A percentile compares a stretch with the other conserved stretches of the same genome.
Evolutionary conservation across 2,888 invertebrate species (phyloP).

Genomic region (Ennomos fuscantarius): DNA sequence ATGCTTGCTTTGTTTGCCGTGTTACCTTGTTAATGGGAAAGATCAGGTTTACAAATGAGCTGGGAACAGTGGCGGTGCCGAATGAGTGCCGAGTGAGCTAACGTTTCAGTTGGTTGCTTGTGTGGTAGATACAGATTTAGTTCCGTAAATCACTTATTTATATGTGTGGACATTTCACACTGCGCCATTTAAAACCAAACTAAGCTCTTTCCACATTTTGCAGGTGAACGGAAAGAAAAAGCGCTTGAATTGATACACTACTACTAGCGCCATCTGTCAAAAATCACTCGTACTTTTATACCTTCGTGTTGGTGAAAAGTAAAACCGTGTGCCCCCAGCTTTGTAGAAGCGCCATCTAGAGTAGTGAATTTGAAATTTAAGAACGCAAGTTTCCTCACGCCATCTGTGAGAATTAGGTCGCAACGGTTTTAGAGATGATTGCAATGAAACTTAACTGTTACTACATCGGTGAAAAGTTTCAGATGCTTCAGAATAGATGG

Average conservation of each 20-base stretch:
- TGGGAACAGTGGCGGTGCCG: constrained; percentile 8
- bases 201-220: too few species aligned
- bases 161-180: too few species aligned
- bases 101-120: constrained; percentile 5
- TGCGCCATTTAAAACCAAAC: too few species aligned
- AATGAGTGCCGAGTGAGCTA: constrained; percentile 17
- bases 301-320: not conserved
- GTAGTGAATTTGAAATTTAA: constrained; percentile 1
- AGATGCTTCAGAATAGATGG: constrained; percentile 12
- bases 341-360: constrained; percentile 14
- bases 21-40: constrained; percentile 34
- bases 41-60: constrained; percentile 39
- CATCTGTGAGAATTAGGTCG: constrained; percentile 12
- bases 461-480: not conserved
- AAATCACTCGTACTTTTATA: not conserved
- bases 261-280: constrained; percentile 28
- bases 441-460: not conserved
- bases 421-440: not conserved
- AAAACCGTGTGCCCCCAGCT: too few species aligned
- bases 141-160: too few species aligned
- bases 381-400: constrained; percentile 14
- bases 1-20: constrained; percentile 27
- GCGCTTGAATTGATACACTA: too few species aligned
- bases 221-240: too few species aligned
- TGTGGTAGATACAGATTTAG: not conserved